These are phyloP conservation scores for Alosa sapidissima DNA, from an alignment of 2,797 vertebrate species.

Conservation along the genomic window DNA sequence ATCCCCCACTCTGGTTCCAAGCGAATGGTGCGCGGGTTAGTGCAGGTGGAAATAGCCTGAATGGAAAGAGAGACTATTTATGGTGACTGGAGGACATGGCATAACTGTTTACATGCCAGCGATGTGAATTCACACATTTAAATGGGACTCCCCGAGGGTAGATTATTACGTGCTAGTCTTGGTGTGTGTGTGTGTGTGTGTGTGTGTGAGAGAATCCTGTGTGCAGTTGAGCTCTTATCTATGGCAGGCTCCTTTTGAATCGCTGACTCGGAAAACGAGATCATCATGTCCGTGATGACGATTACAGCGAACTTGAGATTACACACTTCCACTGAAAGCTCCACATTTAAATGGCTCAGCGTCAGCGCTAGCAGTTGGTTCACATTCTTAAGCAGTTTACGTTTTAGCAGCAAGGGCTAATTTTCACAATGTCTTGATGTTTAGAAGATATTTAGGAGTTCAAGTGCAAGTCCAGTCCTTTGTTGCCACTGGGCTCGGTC, in stretches of 20 bases:
- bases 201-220: background rate
- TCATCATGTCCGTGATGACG: background rate
- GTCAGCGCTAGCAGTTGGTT: background rate
- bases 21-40: background rate
- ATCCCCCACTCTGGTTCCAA: constrained; percentile 44
- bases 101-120: background rate
- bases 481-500: background rate
- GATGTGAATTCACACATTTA: background rate
- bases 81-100: background rate
- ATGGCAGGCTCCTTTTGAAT: background rate
- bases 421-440: background rate
- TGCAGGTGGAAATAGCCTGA: background rate
- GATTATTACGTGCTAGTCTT: background rate
- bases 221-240: background rate
- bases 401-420: background rate
- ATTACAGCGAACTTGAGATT: background rate
- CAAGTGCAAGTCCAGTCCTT: background rate
- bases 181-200: background rate
- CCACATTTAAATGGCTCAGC: background rate
- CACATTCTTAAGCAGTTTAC: background rate
- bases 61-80: background rate
- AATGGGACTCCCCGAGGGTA: background rate
- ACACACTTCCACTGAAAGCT: background rate
- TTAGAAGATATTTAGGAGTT: background rate
- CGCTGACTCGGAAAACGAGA: background rate